These are phyloP conservation scores for Micropterix aruncella DNA, from an alignment of 2,888 invertebrate species.

Conservation along the genomic window DNA sequence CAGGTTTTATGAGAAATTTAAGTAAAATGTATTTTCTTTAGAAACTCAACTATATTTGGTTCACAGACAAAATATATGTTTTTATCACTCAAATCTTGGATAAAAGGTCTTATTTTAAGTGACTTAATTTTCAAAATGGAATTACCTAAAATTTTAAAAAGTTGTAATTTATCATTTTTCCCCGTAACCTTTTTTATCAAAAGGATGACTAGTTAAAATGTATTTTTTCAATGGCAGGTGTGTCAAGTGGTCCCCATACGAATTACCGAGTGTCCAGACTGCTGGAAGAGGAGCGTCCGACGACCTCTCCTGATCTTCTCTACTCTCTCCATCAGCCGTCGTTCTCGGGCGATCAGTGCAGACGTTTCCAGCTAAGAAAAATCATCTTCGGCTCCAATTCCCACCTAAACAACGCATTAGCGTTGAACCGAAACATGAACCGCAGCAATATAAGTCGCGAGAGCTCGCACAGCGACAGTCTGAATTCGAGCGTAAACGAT, in stretches of 20 bases:
- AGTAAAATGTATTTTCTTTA: no score
- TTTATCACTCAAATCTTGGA: no score
- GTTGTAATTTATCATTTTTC: no score
- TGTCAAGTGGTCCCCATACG: neutral
- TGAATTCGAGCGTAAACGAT: constrained; percentile 1
- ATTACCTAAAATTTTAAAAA: no score
- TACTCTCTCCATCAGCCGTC: constrained; percentile 5
- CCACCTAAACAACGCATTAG: constrained; percentile 6
- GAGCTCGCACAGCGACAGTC: constrained; percentile 1
- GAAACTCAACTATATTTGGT: no score
- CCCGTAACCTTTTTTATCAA: no score
- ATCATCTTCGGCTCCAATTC: constrained; percentile 9
- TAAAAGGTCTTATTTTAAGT: no score
- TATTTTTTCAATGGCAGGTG: neutral
- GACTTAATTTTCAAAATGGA: no score
- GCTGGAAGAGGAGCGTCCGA: constrained; percentile 5
- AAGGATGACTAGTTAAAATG: no score
- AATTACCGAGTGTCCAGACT: constrained; percentile 7
- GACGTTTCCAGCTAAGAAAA: constrained; percentile 5
- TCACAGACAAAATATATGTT: no score
- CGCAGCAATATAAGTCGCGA: neutral
- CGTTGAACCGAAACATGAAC: neutral
- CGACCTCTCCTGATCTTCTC: constrained; percentile 2
- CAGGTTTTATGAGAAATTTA: no score
- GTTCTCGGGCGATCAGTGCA: constrained; percentile 1